Evolutionary conservation across 2,113 vertebrate genomes (phyloP).

Genomic region (Eubucco bourcierii): DNA sequence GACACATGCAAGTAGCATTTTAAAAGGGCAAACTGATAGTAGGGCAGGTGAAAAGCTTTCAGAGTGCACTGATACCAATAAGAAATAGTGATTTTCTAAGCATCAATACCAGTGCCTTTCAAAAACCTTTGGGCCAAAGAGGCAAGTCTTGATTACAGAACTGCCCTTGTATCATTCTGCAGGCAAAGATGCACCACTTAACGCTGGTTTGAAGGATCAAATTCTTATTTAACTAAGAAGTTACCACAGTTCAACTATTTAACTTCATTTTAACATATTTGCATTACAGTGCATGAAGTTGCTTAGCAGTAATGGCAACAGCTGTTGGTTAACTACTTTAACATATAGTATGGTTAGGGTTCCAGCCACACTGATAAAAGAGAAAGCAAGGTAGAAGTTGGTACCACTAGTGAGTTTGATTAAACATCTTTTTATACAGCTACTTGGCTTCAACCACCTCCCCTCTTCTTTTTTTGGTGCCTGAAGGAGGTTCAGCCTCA

Average conservation of each 20-base stretch:
- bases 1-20: background rate
- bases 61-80: background rate
- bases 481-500: background rate
- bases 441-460: background rate
- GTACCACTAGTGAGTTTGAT: background rate
- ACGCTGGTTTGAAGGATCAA: background rate
- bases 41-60: background rate
- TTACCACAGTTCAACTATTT: background rate
- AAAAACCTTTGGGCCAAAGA: background rate
- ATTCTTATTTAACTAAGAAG: background rate
- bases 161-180: background rate
- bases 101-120: background rate
- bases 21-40: background rate
- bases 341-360: background rate
- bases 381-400: background rate
- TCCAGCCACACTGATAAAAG: background rate
- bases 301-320: background rate
- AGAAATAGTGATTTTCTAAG: background rate
- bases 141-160: background rate
- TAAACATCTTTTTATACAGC: background rate
- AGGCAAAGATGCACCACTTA: background rate
- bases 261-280: constrained; percentile 1
- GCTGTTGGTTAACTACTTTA: background rate
- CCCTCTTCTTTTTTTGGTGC: background rate
- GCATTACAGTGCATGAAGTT: background rate